These are phyloP conservation scores for Masticophis lateralis DNA, from an alignment of 2,797 vertebrate species.

Conservation along the genomic window DNA sequence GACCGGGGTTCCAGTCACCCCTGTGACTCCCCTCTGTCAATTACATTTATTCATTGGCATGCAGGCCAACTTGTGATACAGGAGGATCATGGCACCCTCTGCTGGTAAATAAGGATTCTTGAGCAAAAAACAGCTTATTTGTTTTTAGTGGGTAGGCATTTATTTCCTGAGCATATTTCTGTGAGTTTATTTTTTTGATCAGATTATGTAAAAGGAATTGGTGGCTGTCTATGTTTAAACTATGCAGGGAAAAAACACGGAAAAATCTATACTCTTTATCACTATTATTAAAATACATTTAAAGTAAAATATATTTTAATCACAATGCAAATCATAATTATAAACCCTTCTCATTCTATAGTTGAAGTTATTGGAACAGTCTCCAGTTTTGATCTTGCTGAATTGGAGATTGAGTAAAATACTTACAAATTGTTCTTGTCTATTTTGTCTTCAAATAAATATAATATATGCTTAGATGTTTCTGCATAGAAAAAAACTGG, in stretches of 20 bases:
- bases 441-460: not conserved
- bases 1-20: slow-evolving; percentile 18
- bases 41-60: slow-evolving; percentile 36
- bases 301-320: not conserved
- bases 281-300: not conserved
- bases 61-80: slow-evolving; percentile 6
- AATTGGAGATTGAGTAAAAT: not conserved
- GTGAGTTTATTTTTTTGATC: not conserved
- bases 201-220: not conserved
- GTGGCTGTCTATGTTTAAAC: not conserved
- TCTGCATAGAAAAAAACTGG: not conserved
- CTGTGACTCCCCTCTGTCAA: slow-evolving; percentile 7
- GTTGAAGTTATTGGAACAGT: not conserved
- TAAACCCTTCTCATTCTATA: not conserved
- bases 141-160: not conserved
- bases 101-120: not conserved
- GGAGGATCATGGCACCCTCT: slow-evolving; percentile 54
- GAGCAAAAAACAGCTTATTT: not conserved
- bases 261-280: not conserved
- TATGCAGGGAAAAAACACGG: not conserved
- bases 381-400: not conserved
- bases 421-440: not conserved
- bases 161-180: not conserved
- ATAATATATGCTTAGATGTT: not conserved
- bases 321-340: not conserved